phyloP scores from a whole-genome alignment of 1,140 invertebrate genomes.

The Chironomus tepperi region DNA sequence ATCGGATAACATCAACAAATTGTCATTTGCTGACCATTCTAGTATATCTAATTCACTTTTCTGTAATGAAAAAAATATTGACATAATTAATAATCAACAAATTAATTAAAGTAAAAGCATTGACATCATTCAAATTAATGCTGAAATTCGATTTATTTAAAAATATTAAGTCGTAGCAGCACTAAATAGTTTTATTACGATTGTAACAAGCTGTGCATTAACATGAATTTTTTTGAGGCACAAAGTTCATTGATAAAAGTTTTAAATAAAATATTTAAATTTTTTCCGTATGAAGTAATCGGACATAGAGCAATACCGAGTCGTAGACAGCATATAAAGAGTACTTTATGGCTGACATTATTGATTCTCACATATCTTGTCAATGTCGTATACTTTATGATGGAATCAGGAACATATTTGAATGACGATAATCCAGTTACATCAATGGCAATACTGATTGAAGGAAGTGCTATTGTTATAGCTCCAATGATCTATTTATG shows the following conservation, averaged over 20 bases:
- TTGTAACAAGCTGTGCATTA: not conserved
- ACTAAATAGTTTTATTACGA: not conserved
- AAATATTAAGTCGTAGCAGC: too few species aligned
- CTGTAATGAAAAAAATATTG: constrained; percentile 39
- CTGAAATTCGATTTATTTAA: too few species aligned
- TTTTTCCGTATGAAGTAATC: not conserved
- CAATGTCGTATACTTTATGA: not conserved
- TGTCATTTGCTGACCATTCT: constrained; percentile 60
- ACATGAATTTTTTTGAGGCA: constrained; percentile 4
- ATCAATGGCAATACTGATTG: not conserved
- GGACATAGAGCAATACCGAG: not conserved
- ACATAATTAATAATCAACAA: constrained; percentile 17
- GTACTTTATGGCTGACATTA: not conserved
- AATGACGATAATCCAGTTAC: not conserved
- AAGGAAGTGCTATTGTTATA: not conserved
- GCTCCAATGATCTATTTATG: not conserved
- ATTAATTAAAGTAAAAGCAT: not conserved
- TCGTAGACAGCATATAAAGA: not conserved
- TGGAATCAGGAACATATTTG: not conserved
- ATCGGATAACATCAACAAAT: constrained; percentile 70
- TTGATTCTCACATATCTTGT: not conserved
- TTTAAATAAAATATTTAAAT: not conserved
- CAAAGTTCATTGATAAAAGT: not conserved
- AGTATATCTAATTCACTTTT: constrained; percentile 70
- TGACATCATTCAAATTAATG: too few species aligned